phyloP scores from a whole-genome alignment of 2,888 invertebrate genomes.

The Autographa pulchrina region DNA sequence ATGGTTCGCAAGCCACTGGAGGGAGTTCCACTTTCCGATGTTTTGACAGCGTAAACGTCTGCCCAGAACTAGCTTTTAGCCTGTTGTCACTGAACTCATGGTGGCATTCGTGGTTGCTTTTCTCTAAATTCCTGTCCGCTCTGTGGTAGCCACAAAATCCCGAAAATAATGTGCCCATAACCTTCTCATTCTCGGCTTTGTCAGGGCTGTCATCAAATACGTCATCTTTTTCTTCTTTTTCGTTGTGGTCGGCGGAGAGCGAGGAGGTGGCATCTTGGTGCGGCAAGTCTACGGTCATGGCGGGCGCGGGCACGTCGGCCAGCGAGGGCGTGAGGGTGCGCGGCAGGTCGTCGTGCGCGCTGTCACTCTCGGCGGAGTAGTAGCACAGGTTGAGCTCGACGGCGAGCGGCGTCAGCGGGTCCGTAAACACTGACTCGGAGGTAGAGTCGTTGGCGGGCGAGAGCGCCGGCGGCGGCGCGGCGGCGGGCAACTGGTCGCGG shows the following conservation, averaged over 20 bases:
- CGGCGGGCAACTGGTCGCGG: slow-evolving; percentile 77
- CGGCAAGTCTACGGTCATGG: slow-evolving; percentile 75
- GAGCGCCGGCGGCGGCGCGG: slow-evolving; percentile 66
- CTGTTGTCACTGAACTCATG: slow-evolving; percentile 85
- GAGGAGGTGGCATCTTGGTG: slow-evolving; percentile 78
- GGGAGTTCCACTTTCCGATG: slow-evolving; percentile 91
- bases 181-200: slow-evolving; percentile 81
- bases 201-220: slow-evolving; percentile 79
- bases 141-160: slow-evolving; percentile 69
- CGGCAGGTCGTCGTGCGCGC: slow-evolving; percentile 80
- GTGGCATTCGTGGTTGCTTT: slow-evolving; percentile 77
- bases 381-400: slow-evolving; percentile 91
- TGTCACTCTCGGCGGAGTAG: slow-evolving; percentile 90
- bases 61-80: slow-evolving; percentile 81
- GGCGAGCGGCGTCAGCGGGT: slow-evolving; percentile 91
- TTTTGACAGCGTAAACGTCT: slow-evolving; percentile 90
- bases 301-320: slow-evolving; percentile 60
- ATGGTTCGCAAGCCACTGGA: slow-evolving; percentile 80
- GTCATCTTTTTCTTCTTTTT: slow-evolving; percentile 84
- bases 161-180: slow-evolving; percentile 83
- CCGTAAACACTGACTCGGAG: slow-evolving; percentile 94
- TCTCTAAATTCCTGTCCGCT: slow-evolving; percentile 65
- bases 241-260: slow-evolving; percentile 72
- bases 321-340: slow-evolving; percentile 73
- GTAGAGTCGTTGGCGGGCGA: slow-evolving; percentile 90